Evolutionary conservation across 2,797 vertebrate species (phyloP), one percentile per base, ranked within the genome.

Genomic region (Myiotriccus ornatus): DNA sequence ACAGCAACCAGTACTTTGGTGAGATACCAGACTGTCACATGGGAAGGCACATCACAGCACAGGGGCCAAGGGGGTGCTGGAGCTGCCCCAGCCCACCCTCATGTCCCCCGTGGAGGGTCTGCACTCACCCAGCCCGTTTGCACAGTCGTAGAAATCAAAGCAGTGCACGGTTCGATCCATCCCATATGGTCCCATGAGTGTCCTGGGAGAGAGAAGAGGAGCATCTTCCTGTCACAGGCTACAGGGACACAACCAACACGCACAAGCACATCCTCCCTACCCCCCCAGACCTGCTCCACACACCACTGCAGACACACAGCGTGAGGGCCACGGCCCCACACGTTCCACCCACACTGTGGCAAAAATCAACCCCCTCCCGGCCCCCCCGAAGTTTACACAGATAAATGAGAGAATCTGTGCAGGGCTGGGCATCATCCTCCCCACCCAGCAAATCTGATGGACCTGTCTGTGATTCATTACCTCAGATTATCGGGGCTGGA

Each of bases 181-280:
- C 89, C 98, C 99, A 0, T 99, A 98, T 0, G 99, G 98, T 97
- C 99, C 99, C 99, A 99, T 99, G 57, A 99, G 97, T 23, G 99
- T 99, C 99, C 99, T 99, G 96, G 35, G 56, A 73, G 90, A 85
- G 32, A 77, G n/a, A 80, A 39, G 73, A 84, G 34, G 55, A 49
- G 22, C 74, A 80, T 56, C 28, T n/a, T 49, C 35, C 52, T 52
- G 74, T 56, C 70, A 53, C 0, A 0, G 52, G 67, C 34, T 68
- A 30, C 15, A 11, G 10, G 13, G 2, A 18, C n/a, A 11, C 68
- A 47, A 8, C 12, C 43, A 46, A 34, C 55, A 19, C 0, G 5
- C 14, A 1, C 39, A 10, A 20, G 17, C 4, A 10, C 70, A 32
- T 4, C n/a, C 41, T 41, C 55, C 59, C 65, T 44, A 12, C 49